Evolutionary conservation across 2,888 invertebrate genomes (phyloP).

Genomic region (Leptopilina syphax): DNA sequence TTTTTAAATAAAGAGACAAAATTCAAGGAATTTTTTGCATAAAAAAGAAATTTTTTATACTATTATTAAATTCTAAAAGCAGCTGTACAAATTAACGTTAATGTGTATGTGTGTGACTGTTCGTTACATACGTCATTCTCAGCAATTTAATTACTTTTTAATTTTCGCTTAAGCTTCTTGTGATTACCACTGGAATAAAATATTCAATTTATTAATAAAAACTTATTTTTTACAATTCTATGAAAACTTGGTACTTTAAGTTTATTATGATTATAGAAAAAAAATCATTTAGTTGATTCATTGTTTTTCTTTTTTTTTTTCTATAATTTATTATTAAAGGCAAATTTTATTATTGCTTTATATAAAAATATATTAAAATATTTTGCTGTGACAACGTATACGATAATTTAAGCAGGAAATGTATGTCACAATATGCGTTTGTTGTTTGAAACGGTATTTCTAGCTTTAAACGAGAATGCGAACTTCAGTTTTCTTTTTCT

Average conservation of each 20-base stretch:
- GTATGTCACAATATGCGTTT: constrained; percentile 15
- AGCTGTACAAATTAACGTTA: constrained; percentile 20
- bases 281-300: no score
- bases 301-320: no score
- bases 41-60: not conserved
- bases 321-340: no score
- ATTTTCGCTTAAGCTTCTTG: no score
- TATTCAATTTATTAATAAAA: no score
- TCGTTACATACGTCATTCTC: constrained; percentile 12
- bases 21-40: not conserved
- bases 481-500: constrained; percentile 40
- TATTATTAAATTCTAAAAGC: not conserved
- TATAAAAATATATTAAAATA: not conserved
- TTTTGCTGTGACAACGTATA: constrained; percentile 12
- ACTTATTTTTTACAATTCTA: no score
- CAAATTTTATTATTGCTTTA: not conserved
- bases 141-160: no score
- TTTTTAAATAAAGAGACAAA: not conserved
- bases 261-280: no score
- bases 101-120: constrained; percentile 5
- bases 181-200: no score
- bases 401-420: constrained; percentile 32
- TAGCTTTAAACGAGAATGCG: constrained; percentile 13
- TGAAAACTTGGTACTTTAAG: no score
- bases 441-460: constrained; percentile 18